phyloP scores from a whole-genome alignment of 2,888 invertebrate genomes.

The Doris montereyensis region DNA sequence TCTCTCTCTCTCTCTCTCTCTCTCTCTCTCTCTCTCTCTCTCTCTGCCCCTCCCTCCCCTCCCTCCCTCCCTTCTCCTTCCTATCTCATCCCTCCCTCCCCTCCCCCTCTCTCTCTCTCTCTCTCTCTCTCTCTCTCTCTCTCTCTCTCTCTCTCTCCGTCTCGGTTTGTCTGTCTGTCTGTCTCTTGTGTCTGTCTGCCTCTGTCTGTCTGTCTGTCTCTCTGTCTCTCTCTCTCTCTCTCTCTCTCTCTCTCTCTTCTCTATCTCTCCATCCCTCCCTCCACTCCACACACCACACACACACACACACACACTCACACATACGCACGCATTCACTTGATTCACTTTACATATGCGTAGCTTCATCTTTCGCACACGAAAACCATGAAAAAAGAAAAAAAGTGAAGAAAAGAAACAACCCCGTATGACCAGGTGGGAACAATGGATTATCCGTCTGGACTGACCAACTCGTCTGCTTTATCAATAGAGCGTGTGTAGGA shows the following conservation, averaged over 20 bases:
- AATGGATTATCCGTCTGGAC: too few species aligned
- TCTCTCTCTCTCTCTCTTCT: background rate
- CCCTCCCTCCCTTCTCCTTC: background rate
- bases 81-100: background rate
- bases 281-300: too few species aligned
- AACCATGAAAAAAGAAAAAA: too few species aligned
- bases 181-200: background rate
- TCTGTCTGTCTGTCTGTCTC: too few species aligned
- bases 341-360: too few species aligned
- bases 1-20: constrained; percentile 18
- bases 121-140: background rate
- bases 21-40: background rate
- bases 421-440: too few species aligned
- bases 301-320: constrained; percentile 7
- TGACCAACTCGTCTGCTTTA: too few species aligned
- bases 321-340: too few species aligned
- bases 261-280: too few species aligned
- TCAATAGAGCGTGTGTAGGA: too few species aligned
- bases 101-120: background rate
- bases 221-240: constrained; percentile 17
- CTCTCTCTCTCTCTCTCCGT: background rate
- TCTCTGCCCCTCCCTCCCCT: background rate
- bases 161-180: background rate
- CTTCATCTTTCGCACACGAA: too few species aligned
- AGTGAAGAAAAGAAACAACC: too few species aligned